Percentiles rank a stretch among this genome's conserved stretches.
These are phyloP conservation scores for Thryonomys swinderianus DNA, from an alignment of 2,113 vertebrate species.

Conservation along the genomic window DNA sequence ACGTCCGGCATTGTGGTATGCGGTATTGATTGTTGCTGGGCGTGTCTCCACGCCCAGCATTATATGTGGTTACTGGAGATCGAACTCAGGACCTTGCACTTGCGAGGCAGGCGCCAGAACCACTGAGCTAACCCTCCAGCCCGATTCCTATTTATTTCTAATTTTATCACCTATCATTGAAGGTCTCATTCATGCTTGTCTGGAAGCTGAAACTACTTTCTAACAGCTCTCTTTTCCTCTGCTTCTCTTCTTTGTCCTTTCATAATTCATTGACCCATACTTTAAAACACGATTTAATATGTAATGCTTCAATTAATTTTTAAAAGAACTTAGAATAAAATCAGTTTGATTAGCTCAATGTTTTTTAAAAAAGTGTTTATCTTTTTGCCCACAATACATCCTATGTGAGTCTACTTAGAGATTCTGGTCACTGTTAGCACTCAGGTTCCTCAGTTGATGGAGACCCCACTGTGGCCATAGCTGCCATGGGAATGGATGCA, in stretches of 20 bases:
- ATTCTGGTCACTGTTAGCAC: not conserved
- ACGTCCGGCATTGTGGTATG: too few relatives aligned
- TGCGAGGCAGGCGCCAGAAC: too few relatives aligned
- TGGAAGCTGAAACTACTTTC: not conserved
- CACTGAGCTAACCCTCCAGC: too few relatives aligned
- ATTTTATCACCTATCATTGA: not conserved
- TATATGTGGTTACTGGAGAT: too few relatives aligned
- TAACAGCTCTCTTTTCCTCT: not conserved
- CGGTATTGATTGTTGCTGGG: too few relatives aligned
- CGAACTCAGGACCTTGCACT: too few relatives aligned
- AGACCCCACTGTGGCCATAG: not conserved
- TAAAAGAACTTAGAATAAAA: not conserved
- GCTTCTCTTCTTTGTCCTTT: not conserved
- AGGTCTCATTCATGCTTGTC: not conserved
- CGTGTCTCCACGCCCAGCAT: too few relatives aligned
- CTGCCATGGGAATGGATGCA: not conserved
- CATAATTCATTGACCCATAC: not conserved
- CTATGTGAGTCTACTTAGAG: not conserved
- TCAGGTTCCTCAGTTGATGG: not conserved
- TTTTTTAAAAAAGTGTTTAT: not conserved
- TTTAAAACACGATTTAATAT: not conserved
- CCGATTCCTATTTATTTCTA: too few relatives aligned
- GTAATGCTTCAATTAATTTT: not conserved
- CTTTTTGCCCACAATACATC: not conserved
- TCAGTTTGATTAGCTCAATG: not conserved